Percentiles rank a stretch among this genome's conserved stretches.
Evolutionary conservation across 1,140 invertebrate genomes (phyloP).

Genomic region (Potamilus streckersoni): DNA sequence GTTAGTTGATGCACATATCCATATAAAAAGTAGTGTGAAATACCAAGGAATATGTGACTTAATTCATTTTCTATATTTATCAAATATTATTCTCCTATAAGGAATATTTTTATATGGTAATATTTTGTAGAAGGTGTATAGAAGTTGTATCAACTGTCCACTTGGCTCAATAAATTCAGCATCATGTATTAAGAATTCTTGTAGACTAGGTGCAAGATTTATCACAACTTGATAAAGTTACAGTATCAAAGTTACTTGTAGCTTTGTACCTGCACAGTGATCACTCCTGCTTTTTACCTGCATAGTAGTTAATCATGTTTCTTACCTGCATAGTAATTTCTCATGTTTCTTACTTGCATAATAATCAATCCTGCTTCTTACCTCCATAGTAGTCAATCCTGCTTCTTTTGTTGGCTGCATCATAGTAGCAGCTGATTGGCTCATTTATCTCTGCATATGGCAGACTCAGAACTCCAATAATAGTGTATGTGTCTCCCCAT

Average conservation of each 20-base stretch:
- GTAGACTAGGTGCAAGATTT: neutral
- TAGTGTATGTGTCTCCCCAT: constrained; percentile 45
- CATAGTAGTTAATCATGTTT: constrained; percentile 92
- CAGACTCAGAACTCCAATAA: constrained; percentile 70
- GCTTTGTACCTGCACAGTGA: too few relatives aligned
- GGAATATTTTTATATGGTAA: neutral
- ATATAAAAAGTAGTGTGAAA: too few relatives aligned
- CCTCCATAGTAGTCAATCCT: too few relatives aligned
- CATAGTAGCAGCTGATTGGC: constrained; percentile 90
- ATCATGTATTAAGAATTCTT: neutral
- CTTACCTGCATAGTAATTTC: constrained; percentile 93
- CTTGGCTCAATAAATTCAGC: neutral
- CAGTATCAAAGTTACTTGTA: constrained; percentile 74
- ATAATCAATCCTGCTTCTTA: constrained; percentile 90
- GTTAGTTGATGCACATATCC: too few relatives aligned
- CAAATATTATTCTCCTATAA: too few relatives aligned
- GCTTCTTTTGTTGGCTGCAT: constrained; percentile 79
- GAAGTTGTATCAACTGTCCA: neutral
- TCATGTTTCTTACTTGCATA: constrained; percentile 78
- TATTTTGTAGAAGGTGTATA: neutral
- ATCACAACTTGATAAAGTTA: neutral
- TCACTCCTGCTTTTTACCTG: constrained; percentile 76
- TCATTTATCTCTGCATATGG: constrained; percentile 91
- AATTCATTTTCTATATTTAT: too few relatives aligned
- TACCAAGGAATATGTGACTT: too few relatives aligned